Conservation (phyloP, 1,140 invertebrate genomes). For the Cardiocondyla obscurior region DNA sequence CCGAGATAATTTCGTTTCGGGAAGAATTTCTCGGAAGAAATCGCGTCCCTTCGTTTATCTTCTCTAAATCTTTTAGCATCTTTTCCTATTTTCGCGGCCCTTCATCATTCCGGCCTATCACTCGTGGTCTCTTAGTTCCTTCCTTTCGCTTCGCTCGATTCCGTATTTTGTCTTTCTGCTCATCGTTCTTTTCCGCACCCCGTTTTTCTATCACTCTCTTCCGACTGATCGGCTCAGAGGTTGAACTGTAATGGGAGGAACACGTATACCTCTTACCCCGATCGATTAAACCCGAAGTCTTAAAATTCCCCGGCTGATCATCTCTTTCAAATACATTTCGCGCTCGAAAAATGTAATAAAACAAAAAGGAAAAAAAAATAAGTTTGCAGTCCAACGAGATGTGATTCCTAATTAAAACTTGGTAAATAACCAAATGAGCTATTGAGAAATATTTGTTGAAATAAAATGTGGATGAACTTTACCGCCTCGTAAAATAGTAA, state of each 20-base stretch:
- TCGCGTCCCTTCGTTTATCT: slow-evolving; percentile 46
- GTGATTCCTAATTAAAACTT: neutral
- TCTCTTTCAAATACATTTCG: slow-evolving; percentile 51
- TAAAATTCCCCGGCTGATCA: slow-evolving; percentile 56
- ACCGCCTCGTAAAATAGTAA: neutral
- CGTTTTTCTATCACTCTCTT: slow-evolving; percentile 60
- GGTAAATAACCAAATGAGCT: neutral
- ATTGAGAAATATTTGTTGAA: slow-evolving; percentile 4
- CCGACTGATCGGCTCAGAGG: slow-evolving; percentile 56
- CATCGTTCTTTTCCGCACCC: slow-evolving; percentile 12
- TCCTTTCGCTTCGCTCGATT: neutral
- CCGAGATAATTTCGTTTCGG: slow-evolving; percentile 24
- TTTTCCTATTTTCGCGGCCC: slow-evolving; percentile 34
- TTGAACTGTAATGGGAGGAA: slow-evolving; percentile 62
- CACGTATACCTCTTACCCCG: slow-evolving; percentile 47
- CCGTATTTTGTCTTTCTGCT: neutral
- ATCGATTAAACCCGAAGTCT: slow-evolving; percentile 62
- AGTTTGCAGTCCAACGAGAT: neutral
- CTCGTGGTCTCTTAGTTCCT: neutral
- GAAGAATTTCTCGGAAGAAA: slow-evolving; percentile 39
- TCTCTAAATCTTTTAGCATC: slow-evolving; percentile 44
- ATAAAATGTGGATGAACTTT: neutral
- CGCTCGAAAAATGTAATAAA: neutral
- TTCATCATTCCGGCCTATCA: slow-evolving; percentile 24
- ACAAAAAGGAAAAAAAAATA: neutral